Conservation (phyloP, 2,888 invertebrate genomes). For the Synergus gifuensis region DNA sequence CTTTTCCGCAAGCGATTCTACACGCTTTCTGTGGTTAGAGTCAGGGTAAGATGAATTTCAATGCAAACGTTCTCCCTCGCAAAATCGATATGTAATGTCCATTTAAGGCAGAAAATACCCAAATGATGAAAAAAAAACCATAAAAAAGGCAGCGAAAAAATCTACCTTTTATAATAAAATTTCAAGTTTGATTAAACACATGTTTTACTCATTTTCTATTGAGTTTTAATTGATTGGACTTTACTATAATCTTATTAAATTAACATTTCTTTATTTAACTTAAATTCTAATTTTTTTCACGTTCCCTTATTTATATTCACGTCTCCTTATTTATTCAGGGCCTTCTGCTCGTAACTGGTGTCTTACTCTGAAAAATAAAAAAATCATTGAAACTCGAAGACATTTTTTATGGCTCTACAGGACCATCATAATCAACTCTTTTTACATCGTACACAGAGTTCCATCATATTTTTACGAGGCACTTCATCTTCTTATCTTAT, state of each 20-base stretch:
- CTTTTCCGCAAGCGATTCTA: constrained; percentile 34
- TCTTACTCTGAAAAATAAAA: not conserved
- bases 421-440: constrained; percentile 24
- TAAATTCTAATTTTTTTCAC: no score
- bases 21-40: constrained; percentile 12
- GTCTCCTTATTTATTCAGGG: not conserved
- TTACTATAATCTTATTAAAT: no score
- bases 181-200: not conserved
- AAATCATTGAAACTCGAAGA: constrained; percentile 3
- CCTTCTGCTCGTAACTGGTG: not conserved
- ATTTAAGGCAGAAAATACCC: constrained; percentile 2
- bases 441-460: constrained; percentile 28
- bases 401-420: not conserved
- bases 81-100: constrained; percentile 19
- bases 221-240: no score
- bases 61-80: not conserved
- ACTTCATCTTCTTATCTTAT: constrained; percentile 44
- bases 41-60: constrained; percentile 25
- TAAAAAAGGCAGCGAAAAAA: not conserved
- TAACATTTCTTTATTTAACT: no score
- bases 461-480: constrained; percentile 52
- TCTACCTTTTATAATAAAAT: not conserved
- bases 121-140: not conserved
- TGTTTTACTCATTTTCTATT: no score
- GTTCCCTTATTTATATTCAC: no score